A percentile compares a stretch with the other conserved stretches of the same genome.
phyloP scores from a whole-genome alignment of 2,888 invertebrate species.

The Tromatobia lineatoria region DNA sequence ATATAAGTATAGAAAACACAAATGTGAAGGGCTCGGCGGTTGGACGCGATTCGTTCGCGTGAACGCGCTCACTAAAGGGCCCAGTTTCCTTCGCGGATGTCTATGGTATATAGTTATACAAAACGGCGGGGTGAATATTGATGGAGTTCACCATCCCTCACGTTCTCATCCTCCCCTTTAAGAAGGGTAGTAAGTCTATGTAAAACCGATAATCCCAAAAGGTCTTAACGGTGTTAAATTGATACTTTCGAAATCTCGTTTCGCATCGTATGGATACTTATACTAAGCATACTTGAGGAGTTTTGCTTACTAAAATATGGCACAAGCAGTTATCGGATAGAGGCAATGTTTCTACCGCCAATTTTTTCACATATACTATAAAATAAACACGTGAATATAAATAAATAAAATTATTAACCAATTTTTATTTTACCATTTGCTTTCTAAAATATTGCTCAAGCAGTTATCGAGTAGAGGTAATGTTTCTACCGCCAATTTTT shows the following conservation, averaged over 20 bases:
- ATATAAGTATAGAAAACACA: constrained; percentile 4
- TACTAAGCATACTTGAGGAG: neutral
- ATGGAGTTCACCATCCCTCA: constrained; percentile 73
- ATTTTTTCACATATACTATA: too few relatives aligned
- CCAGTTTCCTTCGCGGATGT: constrained; percentile 73
- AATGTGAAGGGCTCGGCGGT: constrained; percentile 40
- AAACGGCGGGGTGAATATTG: constrained; percentile 77
- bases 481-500: too few relatives aligned
- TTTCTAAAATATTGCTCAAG: too few relatives aligned
- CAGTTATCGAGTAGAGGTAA: too few relatives aligned
- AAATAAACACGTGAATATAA: too few relatives aligned
- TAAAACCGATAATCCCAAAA: constrained; percentile 78
- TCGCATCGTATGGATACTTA: constrained; percentile 49
- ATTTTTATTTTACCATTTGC: too few relatives aligned
- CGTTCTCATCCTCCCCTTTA: constrained; percentile 53
- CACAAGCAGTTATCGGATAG: neutral
- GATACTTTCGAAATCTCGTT: constrained; percentile 74
- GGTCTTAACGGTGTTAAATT: constrained; percentile 78
- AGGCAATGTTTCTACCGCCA: too few relatives aligned
- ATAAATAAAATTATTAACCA: too few relatives aligned
- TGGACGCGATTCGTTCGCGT: constrained; percentile 75
- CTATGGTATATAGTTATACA: constrained; percentile 53
- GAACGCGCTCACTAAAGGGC: constrained; percentile 78
- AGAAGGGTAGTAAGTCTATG: constrained; percentile 75
- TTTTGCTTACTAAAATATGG: neutral